A percentile compares a stretch with the other conserved stretches of the same genome.
phyloP scores from a whole-genome alignment of 2,888 invertebrate genomes.

The Zaprionus obscuricornis region DNA sequence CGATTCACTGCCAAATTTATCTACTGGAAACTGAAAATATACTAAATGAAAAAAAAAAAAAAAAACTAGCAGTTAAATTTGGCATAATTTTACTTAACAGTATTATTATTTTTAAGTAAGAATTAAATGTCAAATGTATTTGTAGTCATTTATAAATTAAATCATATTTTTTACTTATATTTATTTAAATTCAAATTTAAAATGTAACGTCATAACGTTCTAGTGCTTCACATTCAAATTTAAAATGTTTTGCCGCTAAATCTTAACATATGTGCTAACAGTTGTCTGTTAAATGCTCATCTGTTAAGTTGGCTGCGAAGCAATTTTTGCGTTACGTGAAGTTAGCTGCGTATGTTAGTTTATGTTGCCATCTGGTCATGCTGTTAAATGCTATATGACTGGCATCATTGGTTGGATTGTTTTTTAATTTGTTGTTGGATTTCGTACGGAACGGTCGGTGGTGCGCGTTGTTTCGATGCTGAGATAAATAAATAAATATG shows the following conservation, averaged over 20 bases:
- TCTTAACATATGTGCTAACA: slow-evolving; percentile 15
- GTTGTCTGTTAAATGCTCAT: slow-evolving; percentile 8
- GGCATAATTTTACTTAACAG: too few species aligned
- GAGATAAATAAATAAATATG: slow-evolving; percentile 31
- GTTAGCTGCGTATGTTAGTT: slow-evolving; percentile 12
- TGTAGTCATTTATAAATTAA: too few species aligned
- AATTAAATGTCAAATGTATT: slow-evolving; percentile 10
- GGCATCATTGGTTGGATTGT: slow-evolving; percentile 33
- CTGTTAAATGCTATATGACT: not conserved
- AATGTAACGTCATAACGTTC: too few species aligned
- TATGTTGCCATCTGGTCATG: slow-evolving; percentile 21
- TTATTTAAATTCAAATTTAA: not conserved
- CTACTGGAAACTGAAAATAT: not conserved
- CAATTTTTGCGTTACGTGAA: slow-evolving; percentile 28
- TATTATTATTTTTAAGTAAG: slow-evolving; percentile 7
- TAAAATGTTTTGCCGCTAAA: slow-evolving; percentile 19
- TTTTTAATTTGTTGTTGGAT: slow-evolving; percentile 56
- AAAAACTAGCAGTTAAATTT: too few species aligned
- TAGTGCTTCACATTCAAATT: not conserved
- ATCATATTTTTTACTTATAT: slow-evolving; percentile 3
- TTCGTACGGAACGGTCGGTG: slow-evolving; percentile 48
- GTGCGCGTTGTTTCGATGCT: slow-evolving; percentile 22
- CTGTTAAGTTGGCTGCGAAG: not conserved
- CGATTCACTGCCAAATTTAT: slow-evolving; percentile 29
- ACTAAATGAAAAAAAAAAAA: not conserved